Evolutionary conservation across 1,140 invertebrate genomes (phyloP), one percentile per base, ranked within the genome.

Genomic region (Plectus sambesii): DNA sequence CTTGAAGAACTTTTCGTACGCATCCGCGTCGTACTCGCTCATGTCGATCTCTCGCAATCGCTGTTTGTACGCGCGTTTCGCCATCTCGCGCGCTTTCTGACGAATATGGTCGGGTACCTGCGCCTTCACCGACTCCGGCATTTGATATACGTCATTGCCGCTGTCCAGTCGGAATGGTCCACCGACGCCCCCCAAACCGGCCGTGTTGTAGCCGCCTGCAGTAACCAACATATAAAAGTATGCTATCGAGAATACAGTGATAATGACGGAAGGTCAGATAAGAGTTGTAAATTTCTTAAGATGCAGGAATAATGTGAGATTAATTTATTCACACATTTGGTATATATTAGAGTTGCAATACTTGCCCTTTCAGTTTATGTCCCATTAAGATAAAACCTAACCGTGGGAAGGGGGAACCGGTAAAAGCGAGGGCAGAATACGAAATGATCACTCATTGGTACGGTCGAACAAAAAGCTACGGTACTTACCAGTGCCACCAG

Each of bases 31-130:
- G 69, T 87, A 87, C 61, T 85, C 82, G 60, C 83, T 87, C 90
- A 97, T 96, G 60, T 82, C 78, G 43, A 97, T 96, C 70, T 96
- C 86, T 58, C 81, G 79, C 15, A 96, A 71, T 49, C 82, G 80
- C 63, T 93, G 82, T 66, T 84, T 81, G 59, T 87, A 94, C 2
- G 85, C 87, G 69, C 82, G 83, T 55, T 80, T 76, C 43, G 82
- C 87, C 85, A 97, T 92, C 75, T 92, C 85, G 19, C 84, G 73
- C 0, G 90, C 90, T 36, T 87, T 88, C 68, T 80, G 77, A 66
- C 80, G 80, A 17, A 93, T 78, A 61, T 75, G 54, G 54, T 89
- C 85, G 0, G 89, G 89, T 0, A 96, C 81, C 33, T 81, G 78
- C 60, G 83, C 81, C 72, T 94, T 97, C 62, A 90, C 86, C 62